Conservation (phyloP, 2,888 invertebrate species). For the Acleris cristana region DNA sequence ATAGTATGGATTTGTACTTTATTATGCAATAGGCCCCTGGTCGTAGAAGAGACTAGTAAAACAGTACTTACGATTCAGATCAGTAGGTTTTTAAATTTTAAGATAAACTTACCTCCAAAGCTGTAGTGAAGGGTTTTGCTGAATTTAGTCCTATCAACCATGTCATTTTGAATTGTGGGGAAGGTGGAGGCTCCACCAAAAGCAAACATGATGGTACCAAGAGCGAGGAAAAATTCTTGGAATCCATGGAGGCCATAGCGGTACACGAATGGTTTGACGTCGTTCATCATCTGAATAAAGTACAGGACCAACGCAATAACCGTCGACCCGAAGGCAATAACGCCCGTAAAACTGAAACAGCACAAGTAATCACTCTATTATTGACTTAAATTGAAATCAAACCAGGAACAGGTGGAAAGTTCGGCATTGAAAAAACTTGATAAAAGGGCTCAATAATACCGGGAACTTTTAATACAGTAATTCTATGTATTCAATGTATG, state of each 20-base stretch:
- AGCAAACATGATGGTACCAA: conserved; percentile 88
- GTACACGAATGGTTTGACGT: conserved; percentile 72
- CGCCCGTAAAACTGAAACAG: conserved; percentile 83
- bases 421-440: no score
- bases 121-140: conserved; percentile 85
- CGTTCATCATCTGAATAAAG: conserved; percentile 84
- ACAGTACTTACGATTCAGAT: no score
- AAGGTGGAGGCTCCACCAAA: conserved; percentile 90
- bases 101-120: conserved; percentile 79
- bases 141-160: conserved; percentile 87
- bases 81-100: conserved; percentile 7
- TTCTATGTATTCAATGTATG: no score
- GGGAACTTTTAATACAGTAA: no score
- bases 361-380: neutral
- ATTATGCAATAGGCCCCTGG: no score
- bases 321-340: conserved; percentile 86
- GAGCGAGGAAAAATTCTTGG: conserved; percentile 86
- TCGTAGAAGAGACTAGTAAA: no score
- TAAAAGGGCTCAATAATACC: no score
- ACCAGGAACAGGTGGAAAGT: no score
- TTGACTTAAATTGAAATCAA: neutral
- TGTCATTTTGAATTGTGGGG: conserved; percentile 91
- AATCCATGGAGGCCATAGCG: conserved; percentile 82
- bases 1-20: no score
- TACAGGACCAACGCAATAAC: conserved; percentile 85